These are phyloP conservation scores for Ispidina picta DNA, from an alignment of 2,797 vertebrate species.

Conservation along the genomic window DNA sequence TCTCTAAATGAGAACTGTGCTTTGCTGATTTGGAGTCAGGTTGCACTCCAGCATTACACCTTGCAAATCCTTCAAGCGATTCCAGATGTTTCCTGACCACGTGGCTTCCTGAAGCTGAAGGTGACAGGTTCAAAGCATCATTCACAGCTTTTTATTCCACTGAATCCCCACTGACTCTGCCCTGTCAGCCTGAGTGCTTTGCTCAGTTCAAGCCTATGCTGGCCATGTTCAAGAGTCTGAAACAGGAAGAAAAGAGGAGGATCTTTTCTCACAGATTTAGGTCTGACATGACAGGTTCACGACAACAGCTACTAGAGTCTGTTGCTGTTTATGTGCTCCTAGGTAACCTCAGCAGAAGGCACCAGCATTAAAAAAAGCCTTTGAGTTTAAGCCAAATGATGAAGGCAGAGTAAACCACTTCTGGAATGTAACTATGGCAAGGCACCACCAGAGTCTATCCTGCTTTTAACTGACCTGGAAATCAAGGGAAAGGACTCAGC, in stretches of 20 bases:
- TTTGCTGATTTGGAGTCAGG: background rate
- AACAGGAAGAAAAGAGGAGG: background rate
- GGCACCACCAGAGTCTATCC: background rate
- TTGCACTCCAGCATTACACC: background rate
- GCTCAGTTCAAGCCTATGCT: background rate
- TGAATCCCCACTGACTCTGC: background rate
- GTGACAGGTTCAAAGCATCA: background rate
- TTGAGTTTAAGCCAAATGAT: background rate
- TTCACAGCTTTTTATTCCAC: background rate
- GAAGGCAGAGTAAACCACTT: background rate
- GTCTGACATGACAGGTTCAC: accelerated
- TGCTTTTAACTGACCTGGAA: background rate
- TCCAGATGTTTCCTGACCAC: background rate
- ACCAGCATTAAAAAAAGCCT: background rate
- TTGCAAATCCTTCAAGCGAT: background rate
- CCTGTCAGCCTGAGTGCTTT: background rate
- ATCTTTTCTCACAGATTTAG: background rate
- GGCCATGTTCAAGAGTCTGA: background rate
- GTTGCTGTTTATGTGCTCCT: background rate
- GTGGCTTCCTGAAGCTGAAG: background rate
- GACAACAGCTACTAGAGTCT: background rate
- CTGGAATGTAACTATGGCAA: background rate
- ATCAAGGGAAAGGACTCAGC: background rate
- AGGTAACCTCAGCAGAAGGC: background rate
- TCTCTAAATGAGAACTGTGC: background rate